A percentile compares a stretch with the other conserved stretches of the same genome.
phyloP scores from a whole-genome alignment of 2,888 invertebrate genomes.

The Pammene fasciana region DNA sequence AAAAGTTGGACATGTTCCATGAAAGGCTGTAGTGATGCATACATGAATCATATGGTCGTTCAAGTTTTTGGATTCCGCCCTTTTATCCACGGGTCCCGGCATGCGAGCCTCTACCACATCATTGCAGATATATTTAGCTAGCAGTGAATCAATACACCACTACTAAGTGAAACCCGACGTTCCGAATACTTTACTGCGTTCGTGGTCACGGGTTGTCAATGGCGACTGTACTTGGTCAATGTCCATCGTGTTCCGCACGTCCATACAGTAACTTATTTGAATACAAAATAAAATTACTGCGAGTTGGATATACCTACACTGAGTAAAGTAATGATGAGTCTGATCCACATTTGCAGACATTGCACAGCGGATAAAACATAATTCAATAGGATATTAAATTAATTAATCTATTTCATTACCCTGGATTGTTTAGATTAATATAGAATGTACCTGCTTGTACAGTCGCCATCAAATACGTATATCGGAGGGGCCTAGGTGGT shows the following conservation, averaged over 20 bases:
- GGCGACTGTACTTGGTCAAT: not conserved
- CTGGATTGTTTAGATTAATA: not conserved
- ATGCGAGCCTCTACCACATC: conserved; percentile 1
- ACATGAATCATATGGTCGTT: too few species aligned
- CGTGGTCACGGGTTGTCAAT: too few species aligned
- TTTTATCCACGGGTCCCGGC: conserved; percentile 7
- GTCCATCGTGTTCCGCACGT: not conserved
- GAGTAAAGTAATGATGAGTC: not conserved
- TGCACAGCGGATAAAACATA: not conserved
- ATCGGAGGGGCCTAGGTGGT: too few species aligned
- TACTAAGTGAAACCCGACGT: too few species aligned
- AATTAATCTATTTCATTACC: too few species aligned
- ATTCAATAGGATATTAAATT: not conserved
- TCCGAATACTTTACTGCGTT: too few species aligned
- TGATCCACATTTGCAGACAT: not conserved
- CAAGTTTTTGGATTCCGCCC: not conserved
- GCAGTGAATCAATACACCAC: not conserved
- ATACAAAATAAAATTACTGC: too few species aligned
- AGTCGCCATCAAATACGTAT: too few species aligned
- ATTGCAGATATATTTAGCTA: conserved; percentile 2
- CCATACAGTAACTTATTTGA: not conserved
- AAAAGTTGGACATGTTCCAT: not conserved
- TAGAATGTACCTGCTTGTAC: too few species aligned
- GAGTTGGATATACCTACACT: conserved; percentile 1
- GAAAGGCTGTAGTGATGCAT: too few species aligned